Conservation (phyloP, 2,113 vertebrate species). For the Rhinichthys klamathensis region DNA sequence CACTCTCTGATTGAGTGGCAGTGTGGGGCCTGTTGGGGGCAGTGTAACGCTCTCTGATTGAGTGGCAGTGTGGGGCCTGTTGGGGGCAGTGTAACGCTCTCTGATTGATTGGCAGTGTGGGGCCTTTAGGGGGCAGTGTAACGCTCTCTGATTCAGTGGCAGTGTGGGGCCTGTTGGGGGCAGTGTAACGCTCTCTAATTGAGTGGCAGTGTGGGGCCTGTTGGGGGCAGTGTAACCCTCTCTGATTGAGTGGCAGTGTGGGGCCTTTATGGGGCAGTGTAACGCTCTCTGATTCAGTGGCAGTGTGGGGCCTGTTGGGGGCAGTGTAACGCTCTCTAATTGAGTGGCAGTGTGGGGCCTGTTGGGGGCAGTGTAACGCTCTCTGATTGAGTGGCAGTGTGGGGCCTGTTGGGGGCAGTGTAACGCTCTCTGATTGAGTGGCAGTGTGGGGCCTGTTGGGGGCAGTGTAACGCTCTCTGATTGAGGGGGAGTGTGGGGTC, state of each 20-base stretch:
- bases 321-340: no score
- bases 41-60: no score
- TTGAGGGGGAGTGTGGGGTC: no score
- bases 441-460: constrained; percentile 59
- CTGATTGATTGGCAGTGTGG: not conserved
- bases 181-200: constrained; percentile 60
- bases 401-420: no score
- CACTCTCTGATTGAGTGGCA: constrained; percentile 24
- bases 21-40: no score
- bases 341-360: constrained; percentile 35
- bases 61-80: constrained; percentile 40
- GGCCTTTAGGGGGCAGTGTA: no score
- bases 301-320: no score
- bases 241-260: not conserved
- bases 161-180: constrained; percentile 64
- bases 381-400: not conserved
- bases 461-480: constrained; percentile 65
- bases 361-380: constrained; percentile 69
- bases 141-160: no score
- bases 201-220: no score
- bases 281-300: constrained; percentile 36
- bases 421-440: no score
- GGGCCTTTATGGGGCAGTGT: constrained; percentile 70
- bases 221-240: no score
- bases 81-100: constrained; percentile 69